A percentile compares a stretch with the other conserved stretches of the same genome.
Evolutionary conservation across 2,888 invertebrate genomes (phyloP).

Genomic region (Tenthredo mesomela): DNA sequence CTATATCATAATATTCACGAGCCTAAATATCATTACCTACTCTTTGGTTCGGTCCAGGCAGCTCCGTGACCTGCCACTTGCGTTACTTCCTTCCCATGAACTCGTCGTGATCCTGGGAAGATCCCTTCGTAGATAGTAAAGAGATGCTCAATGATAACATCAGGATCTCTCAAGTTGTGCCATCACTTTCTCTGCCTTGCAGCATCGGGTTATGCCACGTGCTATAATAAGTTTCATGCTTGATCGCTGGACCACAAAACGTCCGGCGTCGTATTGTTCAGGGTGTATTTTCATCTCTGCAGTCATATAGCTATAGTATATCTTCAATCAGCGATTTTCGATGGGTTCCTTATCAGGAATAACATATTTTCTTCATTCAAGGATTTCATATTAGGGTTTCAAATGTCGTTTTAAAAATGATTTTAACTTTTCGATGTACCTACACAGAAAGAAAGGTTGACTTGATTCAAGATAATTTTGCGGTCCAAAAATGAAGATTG

Average conservation of each 20-base stretch:
- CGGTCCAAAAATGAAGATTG: too few species aligned
- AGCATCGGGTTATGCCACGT: conserved; percentile 29
- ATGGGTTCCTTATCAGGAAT: not conserved
- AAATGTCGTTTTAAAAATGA: conserved; percentile 14
- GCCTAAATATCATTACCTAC: not conserved
- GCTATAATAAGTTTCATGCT: not conserved
- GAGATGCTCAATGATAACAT: conserved; percentile 66
- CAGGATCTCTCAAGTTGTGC: conserved; percentile 71
- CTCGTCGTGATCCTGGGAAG: conserved; percentile 67
- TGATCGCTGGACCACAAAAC: not conserved
- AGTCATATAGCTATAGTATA: not conserved
- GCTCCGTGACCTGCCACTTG: conserved; percentile 53
- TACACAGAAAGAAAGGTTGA: too few species aligned
- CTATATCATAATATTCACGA: not conserved
- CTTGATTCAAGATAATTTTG: too few species aligned
- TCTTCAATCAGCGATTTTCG: not conserved
- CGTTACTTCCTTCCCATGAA: conserved; percentile 68
- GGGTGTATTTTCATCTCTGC: not conserved
- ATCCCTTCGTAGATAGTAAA: conserved; percentile 68
- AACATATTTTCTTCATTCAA: not conserved
- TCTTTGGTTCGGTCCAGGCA: not conserved
- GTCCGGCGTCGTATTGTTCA: not conserved
- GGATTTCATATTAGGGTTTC: not conserved
- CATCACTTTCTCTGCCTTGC: conserved; percentile 71
- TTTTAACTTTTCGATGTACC: too few species aligned